phyloP scores from a whole-genome alignment of 2,113 vertebrate genomes.

The Cacatua alba region DNA sequence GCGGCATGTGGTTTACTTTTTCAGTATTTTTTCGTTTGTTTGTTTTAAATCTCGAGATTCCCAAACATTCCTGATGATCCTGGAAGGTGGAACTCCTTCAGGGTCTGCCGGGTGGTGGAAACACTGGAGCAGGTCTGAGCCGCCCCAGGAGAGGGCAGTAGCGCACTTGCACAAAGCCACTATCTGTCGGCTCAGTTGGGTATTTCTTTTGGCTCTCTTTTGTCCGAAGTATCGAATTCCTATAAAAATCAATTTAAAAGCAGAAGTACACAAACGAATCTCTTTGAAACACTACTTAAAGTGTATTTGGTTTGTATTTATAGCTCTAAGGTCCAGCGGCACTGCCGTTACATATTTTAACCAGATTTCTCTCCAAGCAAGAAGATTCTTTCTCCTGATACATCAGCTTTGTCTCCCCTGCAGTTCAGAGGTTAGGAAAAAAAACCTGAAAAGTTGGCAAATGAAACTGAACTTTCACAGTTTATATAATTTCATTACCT shows the following conservation, averaged over 20 bases:
- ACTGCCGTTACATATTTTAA: neutral
- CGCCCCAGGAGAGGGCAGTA: slow-evolving; percentile 53
- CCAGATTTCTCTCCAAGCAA: neutral
- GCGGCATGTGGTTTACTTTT: neutral
- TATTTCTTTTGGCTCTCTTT: neutral
- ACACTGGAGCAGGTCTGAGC: neutral
- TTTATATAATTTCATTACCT: neutral
- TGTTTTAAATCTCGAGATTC: neutral
- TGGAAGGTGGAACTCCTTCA: neutral
- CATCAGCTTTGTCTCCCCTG: neutral
- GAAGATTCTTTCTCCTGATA: neutral
- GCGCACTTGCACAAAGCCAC: neutral
- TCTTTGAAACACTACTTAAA: neutral
- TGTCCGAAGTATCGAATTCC: neutral
- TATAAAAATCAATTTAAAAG: slow-evolving; percentile 10
- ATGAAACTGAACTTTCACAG: neutral
- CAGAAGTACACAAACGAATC: neutral
- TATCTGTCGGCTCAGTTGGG: neutral
- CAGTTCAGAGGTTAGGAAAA: neutral
- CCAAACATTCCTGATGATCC: neutral
- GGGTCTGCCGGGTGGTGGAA: neutral
- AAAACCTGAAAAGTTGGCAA: neutral
- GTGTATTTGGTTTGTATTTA: slow-evolving; percentile 16
- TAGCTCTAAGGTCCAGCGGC: neutral
- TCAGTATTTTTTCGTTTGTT: neutral